Conservation (phyloP, 2,797 vertebrate species). For the Mus caroli region DNA sequence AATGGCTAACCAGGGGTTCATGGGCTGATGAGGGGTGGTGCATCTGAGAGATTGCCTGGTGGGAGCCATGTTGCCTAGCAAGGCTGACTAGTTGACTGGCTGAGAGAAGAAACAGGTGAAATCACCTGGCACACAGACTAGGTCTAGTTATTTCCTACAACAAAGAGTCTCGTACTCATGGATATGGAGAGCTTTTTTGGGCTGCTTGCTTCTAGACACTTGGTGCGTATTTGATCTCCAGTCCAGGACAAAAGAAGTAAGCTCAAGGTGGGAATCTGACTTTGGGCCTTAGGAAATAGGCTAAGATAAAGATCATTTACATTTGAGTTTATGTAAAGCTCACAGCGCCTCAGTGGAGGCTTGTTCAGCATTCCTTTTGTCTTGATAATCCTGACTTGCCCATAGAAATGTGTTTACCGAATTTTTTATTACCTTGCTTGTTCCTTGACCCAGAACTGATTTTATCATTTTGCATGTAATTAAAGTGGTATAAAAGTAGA, state of each 20-base stretch:
- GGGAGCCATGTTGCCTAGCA: too few species aligned
- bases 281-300: neutral
- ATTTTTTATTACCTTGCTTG: neutral
- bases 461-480: neutral
- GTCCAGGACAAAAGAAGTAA: neutral
- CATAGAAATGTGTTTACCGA: neutral
- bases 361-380: neutral
- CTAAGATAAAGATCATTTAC: neutral
- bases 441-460: neutral
- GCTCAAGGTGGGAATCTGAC: neutral
- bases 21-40: too few species aligned
- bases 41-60: too few species aligned
- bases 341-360: too few species aligned
- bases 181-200: neutral
- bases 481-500: neutral
- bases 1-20: too few species aligned
- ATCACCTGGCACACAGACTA: too few species aligned
- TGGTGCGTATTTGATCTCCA: neutral
- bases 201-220: neutral
- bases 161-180: too few species aligned
- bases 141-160: too few species aligned
- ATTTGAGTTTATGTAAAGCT: neutral
- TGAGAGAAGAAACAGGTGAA: too few species aligned
- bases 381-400: neutral
- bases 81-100: too few species aligned